Evolutionary conservation across 2,113 vertebrate genomes (phyloP).

Genomic region (Albula glossodonta): DNA sequence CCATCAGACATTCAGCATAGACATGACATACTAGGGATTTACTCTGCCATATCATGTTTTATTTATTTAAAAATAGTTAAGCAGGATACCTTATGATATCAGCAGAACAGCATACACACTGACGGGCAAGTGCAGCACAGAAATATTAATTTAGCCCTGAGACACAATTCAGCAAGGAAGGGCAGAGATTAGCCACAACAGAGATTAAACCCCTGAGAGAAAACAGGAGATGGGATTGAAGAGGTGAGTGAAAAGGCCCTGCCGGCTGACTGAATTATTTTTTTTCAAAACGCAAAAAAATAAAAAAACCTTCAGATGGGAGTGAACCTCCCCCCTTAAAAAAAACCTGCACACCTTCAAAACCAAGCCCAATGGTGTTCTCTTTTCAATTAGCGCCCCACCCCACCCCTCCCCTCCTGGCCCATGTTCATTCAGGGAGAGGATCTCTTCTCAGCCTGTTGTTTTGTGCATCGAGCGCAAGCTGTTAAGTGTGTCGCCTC

Average conservation of each 20-base stretch:
- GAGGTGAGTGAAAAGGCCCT: background rate
- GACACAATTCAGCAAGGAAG: background rate
- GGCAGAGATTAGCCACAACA: background rate
- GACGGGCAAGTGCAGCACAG: background rate
- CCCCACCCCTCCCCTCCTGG: slow-evolving; percentile 7
- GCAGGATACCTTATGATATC: background rate
- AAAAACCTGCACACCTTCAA: background rate
- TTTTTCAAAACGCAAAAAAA: background rate
- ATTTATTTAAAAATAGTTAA: background rate
- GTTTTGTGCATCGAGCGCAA: slow-evolving; percentile 31
- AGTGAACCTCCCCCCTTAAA: background rate
- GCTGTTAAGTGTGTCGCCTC: slow-evolving; percentile 62
- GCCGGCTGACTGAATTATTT: background rate
- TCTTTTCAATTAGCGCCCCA: slow-evolving; percentile 22
- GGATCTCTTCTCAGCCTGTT: slow-evolving; percentile 12
- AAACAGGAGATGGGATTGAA: background rate
- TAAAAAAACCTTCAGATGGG: background rate
- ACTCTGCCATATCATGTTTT: background rate
- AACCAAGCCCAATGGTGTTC: background rate
- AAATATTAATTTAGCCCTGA: background rate
- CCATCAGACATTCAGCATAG: background rate
- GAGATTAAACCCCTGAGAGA: background rate
- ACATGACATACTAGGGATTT: background rate
- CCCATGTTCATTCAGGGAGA: slow-evolving; percentile 12
- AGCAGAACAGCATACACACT: background rate